Percentiles rank a stretch among this genome's conserved stretches.
Evolutionary conservation across 2,797 vertebrate species (phyloP).

Genomic region (Phaenicophaeus curvirostris): DNA sequence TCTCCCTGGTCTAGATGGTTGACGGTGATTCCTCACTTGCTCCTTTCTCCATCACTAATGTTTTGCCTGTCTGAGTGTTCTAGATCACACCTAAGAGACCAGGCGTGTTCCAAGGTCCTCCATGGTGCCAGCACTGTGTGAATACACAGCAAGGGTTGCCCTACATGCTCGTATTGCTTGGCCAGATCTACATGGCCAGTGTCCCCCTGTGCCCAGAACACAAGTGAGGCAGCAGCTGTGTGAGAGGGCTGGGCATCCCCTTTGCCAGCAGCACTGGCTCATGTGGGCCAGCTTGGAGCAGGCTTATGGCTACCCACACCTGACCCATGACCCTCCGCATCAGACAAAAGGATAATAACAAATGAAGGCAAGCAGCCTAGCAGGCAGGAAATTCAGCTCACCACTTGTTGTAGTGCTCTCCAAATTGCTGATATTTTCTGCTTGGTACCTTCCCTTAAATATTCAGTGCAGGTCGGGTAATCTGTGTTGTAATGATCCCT

Average conservation of each 20-base stretch:
- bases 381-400: not conserved
- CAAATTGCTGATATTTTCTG: not conserved
- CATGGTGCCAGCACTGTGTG: not conserved
- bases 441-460: not conserved
- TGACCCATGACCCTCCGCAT: accelerated
- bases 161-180: not conserved
- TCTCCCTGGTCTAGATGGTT: not conserved
- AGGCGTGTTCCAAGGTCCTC: not conserved
- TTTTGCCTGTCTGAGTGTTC: not conserved
- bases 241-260: not conserved
- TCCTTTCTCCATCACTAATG: not conserved
- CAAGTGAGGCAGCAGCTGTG: not conserved
- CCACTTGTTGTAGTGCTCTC: not conserved
- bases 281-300: accelerated
- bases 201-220: not conserved
- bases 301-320: accelerated
- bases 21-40: not conserved
- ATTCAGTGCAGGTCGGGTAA: not conserved
- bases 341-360: not conserved
- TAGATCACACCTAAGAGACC: not conserved
- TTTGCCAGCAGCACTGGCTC: not conserved
- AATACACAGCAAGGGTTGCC: not conserved
- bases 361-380: not conserved
- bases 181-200: accelerated
- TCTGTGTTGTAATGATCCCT: not conserved